Evolutionary conservation across 2,797 vertebrate genomes (phyloP).

Genomic region (Aeoliscus strigatus): DNA sequence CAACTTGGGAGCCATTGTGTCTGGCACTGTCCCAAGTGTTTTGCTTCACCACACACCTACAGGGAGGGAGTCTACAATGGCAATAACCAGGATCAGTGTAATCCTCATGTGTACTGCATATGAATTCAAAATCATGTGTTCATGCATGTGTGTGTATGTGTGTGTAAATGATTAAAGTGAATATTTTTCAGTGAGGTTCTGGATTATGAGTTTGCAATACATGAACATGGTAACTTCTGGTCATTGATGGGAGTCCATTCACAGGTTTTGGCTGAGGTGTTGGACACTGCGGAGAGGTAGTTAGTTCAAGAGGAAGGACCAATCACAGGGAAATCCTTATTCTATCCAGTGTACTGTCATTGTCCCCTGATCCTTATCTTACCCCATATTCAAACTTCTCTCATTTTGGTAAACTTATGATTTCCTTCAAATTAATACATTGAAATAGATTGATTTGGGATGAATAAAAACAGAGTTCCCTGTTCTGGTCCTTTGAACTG

Average conservation of each 20-base stretch:
- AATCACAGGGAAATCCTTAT: conserved; percentile 57
- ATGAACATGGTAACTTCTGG: conserved; percentile 45
- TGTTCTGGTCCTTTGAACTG: conserved; percentile 57
- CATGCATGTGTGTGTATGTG: conserved; percentile 1
- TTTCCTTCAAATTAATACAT: no score
- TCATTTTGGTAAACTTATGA: background rate
- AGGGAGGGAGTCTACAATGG: conserved; percentile 41
- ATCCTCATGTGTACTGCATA: conserved; percentile 2
- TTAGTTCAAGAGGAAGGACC: conserved; percentile 75
- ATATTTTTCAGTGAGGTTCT: conserved; percentile 11
- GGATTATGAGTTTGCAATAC: conserved; percentile 27
- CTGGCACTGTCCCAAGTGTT: conserved; percentile 49
- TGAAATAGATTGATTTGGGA: no score
- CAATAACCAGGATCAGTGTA: conserved; percentile 29
- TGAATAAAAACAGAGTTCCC: conserved; percentile 37
- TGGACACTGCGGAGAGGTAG: conserved; percentile 73
- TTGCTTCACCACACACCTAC: conserved; percentile 43
- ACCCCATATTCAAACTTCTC: background rate
- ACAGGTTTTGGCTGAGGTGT: conserved; percentile 61
- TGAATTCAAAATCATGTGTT: conserved; percentile 6
- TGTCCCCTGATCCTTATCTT: background rate
- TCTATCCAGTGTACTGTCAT: conserved; percentile 31
- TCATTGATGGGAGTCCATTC: conserved; percentile 65
- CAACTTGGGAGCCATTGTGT: conserved; percentile 51
- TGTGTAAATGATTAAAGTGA: conserved; percentile 5